Evolutionary conservation across 1,140 invertebrate genomes (phyloP), one percentile per base, ranked within the genome.

Genomic region (Papilio helenus): DNA sequence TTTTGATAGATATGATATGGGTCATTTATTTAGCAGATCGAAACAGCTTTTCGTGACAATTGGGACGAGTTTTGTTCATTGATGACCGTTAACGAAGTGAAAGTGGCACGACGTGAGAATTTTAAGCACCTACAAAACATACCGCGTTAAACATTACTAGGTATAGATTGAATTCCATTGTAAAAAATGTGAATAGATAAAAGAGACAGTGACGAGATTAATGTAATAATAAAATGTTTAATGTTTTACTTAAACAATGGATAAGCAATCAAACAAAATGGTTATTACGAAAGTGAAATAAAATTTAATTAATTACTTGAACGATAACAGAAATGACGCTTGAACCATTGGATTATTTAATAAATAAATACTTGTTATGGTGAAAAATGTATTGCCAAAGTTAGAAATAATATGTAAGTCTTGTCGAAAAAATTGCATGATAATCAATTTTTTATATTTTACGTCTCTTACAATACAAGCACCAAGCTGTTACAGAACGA

Each of bases 51-150:
- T 73, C 46, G 61, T 23, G 74, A 49, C 61, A 81, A 81, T 73
- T 81, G 58, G 80, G 74, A 81, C 80, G 74, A 55, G 71, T 79
- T 76, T 46, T 44, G 58, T 42, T 79, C 46, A 44, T 71, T 77
- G 68, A 68, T 77, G 68, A 80, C 85, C 82, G 82, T 83, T 85
- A 84, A 55, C 42, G 51, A 16, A 73, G 85, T 83, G 85, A 86
- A 86, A 84, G 85, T 86, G 79, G 73, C 79, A 84, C 61, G 74
- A 61, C 61, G 72, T 76, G 68, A 79, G 80, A 81, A 84, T 84
- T 82, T 79, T 39, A 83, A 78, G 76, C 44, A 14, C 76, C 76
- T 65, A 77, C 23, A 77, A n/a, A 73, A 68, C 26, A 68, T 49
- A 49, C 20, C 10, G 23, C 3, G 72, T 73, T 73, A 46, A 72